These are phyloP conservation scores for Bos indicus DNA, from an alignment of 2,113 vertebrate species.

Conservation along the genomic window DNA sequence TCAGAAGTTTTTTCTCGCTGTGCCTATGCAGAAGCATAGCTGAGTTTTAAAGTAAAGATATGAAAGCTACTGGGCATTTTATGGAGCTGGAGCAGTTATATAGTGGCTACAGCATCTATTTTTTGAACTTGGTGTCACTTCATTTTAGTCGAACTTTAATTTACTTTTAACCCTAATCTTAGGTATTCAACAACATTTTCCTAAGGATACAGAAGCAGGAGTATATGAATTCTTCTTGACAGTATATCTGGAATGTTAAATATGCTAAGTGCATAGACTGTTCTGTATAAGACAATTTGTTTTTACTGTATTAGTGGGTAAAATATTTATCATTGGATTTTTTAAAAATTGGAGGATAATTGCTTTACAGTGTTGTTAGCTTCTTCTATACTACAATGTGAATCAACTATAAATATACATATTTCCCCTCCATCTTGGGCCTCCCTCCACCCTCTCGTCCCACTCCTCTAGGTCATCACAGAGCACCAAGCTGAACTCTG, in stretches of 20 bases:
- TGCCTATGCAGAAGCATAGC: not conserved
- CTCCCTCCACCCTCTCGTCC: not conserved
- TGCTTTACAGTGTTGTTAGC: not conserved
- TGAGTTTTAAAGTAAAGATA: not conserved
- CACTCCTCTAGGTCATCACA: not conserved
- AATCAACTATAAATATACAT: not conserved
- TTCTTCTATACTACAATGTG: not conserved
- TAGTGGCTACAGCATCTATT: not conserved
- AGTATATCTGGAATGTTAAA: not conserved
- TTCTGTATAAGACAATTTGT: not conserved
- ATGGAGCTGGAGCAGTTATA: not conserved
- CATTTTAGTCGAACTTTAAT: not conserved
- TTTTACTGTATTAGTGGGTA: not conserved
- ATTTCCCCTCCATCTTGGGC: not conserved
- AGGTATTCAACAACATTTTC: not conserved
- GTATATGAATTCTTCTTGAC: not conserved
- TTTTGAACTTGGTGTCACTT: not conserved
- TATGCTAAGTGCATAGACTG: not conserved
- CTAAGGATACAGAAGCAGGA: not conserved
- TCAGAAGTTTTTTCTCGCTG: not conserved
- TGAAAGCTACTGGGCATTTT: not conserved
- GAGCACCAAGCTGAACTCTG: not conserved
- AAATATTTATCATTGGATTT: not conserved
- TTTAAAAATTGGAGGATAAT: not conserved
- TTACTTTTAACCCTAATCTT: not conserved